Base-by-base conservation (phyloP, 2,888 invertebrate species). In the Amblyteles armatorius region DNA sequence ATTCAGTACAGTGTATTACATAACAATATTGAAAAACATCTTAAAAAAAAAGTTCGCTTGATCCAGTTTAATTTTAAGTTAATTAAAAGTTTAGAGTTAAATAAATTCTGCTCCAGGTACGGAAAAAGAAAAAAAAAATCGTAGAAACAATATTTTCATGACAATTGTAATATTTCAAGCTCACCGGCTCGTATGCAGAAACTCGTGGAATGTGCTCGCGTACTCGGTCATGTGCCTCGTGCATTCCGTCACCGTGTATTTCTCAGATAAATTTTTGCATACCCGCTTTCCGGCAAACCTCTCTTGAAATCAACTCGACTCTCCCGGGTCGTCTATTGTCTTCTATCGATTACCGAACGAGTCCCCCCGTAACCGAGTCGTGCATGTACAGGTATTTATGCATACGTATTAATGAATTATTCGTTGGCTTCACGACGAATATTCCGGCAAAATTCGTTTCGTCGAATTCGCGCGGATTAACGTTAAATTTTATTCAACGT, bases 321-420 rank as follows among this genome's bases (percentile, higher is more conserved):
- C 77, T 71, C 79, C 63, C 65, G 71, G 80, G 52, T 73, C 67
- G 60, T 40, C 86, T 78, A 86, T 86, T 86, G 86, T 86, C 81
- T 86, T 63, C 57, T 79, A 86, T 86, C 79, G 86, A 86, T 86
- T 86, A 81, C 74, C 65, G 78, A 74, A 82, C 74, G 83, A 71
- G 55, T 26, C 57, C 57, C 26, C 26, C 13, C 60, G 73, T 78
- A 55, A 67, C 74, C 78, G 48, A 65, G 71, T 79, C 57, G 76
- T 57, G 11, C 52, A 55, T 48, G n/a, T 57, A 22, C n/a, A 33
- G 52, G 50, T 67, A 77, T 69, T 19, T 71, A 71, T 48, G 26
- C 68, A 16, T 19, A 60, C 52, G 50, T 67, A 77, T 77, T 67
- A 67, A 52, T 65, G 77, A 52, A 67, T 55, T 52, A 77, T 22